Evolutionary conservation across 2,797 vertebrate genomes (phyloP).

Genomic region (Pipistrellus nathusii): DNA sequence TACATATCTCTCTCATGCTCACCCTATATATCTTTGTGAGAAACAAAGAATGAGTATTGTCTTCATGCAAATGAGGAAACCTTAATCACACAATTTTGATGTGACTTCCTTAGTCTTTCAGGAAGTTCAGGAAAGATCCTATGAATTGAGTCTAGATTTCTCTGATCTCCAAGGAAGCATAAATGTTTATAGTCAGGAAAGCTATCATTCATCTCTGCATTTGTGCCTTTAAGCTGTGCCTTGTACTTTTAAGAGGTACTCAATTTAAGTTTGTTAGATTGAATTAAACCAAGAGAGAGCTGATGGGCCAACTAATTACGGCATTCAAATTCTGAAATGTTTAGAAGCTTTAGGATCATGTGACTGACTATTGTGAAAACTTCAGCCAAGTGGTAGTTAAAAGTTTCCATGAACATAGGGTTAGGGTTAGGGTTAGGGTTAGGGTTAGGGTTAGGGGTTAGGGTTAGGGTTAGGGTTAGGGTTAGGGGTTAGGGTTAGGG

Average conservation of each 20-base stretch:
- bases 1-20: background rate
- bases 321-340: background rate
- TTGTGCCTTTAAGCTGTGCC: background rate
- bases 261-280: background rate
- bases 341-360: background rate
- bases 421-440: no score
- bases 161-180: background rate
- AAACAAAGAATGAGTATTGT: background rate
- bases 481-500: no score
- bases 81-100: background rate
- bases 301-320: background rate
- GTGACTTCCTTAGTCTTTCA: background rate
- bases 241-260: background rate
- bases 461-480: no score
- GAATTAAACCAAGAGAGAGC: background rate
- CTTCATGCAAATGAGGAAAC: background rate
- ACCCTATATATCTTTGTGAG: background rate
- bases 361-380: background rate
- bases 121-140: background rate
- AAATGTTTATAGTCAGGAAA: background rate
- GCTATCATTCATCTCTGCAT: background rate
- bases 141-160: background rate
- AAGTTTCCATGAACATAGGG: background rate
- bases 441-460: no score
- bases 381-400: background rate